A percentile compares a stretch with the other conserved stretches of the same genome.
phyloP scores from a whole-genome alignment of 2,797 vertebrate species.

The Platalea minor region DNA sequence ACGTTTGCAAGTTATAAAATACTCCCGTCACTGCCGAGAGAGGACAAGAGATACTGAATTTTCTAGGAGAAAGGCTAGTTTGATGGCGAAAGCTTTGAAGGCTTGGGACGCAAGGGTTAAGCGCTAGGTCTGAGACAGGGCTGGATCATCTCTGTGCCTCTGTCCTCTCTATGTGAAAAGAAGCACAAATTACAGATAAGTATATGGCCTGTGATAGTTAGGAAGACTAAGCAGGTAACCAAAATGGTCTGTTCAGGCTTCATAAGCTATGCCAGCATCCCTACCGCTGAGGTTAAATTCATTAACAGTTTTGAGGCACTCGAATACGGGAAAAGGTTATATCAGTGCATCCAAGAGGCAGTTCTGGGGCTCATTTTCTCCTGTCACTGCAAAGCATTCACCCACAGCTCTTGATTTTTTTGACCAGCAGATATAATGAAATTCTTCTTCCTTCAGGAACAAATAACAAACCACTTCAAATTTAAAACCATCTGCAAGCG shows the following conservation, averaged over 20 bases:
- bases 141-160: background rate
- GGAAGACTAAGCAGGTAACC: background rate
- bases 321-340: background rate
- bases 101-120: background rate
- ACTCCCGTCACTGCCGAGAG: background rate
- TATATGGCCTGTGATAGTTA: background rate
- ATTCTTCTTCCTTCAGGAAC: background rate
- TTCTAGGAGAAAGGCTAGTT: background rate
- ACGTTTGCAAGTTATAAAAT: background rate
- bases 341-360: background rate
- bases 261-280: background rate
- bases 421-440: background rate
- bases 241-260: background rate
- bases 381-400: background rate
- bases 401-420: background rate
- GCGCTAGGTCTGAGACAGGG: accelerated
- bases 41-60: background rate
- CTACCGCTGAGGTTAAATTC: background rate
- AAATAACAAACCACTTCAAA: background rate
- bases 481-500: background rate
- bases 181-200: background rate
- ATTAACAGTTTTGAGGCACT: background rate
- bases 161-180: background rate
- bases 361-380: background rate
- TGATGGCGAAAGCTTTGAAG: background rate